These are phyloP conservation scores for Scatophagus argus DNA, from an alignment of 2,113 vertebrate genomes.

Conservation along the genomic window DNA sequence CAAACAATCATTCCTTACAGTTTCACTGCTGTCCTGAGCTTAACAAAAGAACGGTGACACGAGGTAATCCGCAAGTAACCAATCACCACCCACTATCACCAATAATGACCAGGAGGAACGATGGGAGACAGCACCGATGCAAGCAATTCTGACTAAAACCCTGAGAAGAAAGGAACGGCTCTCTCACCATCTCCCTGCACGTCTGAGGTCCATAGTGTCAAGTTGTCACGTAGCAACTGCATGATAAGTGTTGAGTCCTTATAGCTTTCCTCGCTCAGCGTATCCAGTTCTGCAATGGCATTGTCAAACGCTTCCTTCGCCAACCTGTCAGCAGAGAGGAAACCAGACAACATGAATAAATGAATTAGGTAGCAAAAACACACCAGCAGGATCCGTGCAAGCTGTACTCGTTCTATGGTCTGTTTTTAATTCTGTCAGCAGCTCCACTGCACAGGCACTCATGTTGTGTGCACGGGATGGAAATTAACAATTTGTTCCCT, in stretches of 20 bases:
- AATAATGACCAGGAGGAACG: not conserved
- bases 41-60: too few species aligned
- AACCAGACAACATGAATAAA: too few species aligned
- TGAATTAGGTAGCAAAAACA: too few species aligned
- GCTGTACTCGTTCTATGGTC: not conserved
- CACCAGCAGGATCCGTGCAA: too few species aligned
- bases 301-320: constrained; percentile 97
- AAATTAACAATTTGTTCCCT: not conserved
- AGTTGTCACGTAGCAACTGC: constrained; percentile 99
- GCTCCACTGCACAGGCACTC: not conserved
- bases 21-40: not conserved
- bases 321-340: constrained; percentile 58
- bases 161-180: not conserved
- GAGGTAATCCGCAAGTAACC: too few species aligned
- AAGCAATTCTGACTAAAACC: too few species aligned
- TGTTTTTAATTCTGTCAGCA: not conserved
- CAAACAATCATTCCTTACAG: not conserved
- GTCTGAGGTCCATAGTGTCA: constrained; percentile 99
- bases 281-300: constrained; percentile 98
- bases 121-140: not conserved
- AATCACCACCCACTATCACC: not conserved
- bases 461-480: not conserved
- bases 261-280: constrained; percentile 98
- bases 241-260: constrained; percentile 99
- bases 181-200: constrained; percentile 97